Base-by-base conservation (phyloP, 2,797 vertebrate genomes). In the Scleropages formosus region DNA sequence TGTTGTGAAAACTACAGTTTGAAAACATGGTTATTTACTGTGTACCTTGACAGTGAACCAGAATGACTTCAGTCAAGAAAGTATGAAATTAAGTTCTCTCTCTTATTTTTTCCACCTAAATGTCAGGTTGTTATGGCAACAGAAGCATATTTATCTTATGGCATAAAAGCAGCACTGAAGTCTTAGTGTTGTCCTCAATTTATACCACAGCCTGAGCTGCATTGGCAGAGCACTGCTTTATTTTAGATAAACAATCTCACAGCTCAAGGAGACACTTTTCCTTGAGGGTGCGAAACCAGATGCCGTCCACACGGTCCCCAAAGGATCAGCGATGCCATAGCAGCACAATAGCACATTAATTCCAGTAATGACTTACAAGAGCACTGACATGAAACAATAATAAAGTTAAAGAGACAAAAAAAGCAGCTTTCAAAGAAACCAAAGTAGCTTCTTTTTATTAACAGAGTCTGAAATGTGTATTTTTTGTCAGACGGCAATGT, bases 201-300 rank as follows among this genome's bases (percentile, higher is more conserved):
- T 86, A 85, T 63, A 81, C 81, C 80, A 77, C 73, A 22, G 18
- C 39, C 61, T 13, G n/a, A 64, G 83, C 63, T 81, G 82, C 78
- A 81, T 73, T 79, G 81, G 82, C 71, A 89, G 46, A 80, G 64
- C 80, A 83, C 79, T 85, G 72, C 89, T 89, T 90, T 87, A 80
- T 83, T 87, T 88, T 80, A 85, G 87, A 90, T 89, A 85, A 86
- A 86, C 88, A 91, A 91, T 92, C 90, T 92, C 88, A 86, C 31
- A 86, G 81, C 85, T 91, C 80, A 85, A 85, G 87, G 82, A 86
- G 89, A 84, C 85, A 83, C 75, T 89, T 82, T 77, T 82, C 81
- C 90, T 89, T 88, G 72, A 83, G 87, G 85, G 83, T 89, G 79
- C 74, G 85, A 85, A 87, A 83, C 76, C 85, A 86, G 86, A 80